Evolutionary conservation across 2,113 vertebrate genomes (phyloP).

Genomic region (Bos javanicus): DNA sequence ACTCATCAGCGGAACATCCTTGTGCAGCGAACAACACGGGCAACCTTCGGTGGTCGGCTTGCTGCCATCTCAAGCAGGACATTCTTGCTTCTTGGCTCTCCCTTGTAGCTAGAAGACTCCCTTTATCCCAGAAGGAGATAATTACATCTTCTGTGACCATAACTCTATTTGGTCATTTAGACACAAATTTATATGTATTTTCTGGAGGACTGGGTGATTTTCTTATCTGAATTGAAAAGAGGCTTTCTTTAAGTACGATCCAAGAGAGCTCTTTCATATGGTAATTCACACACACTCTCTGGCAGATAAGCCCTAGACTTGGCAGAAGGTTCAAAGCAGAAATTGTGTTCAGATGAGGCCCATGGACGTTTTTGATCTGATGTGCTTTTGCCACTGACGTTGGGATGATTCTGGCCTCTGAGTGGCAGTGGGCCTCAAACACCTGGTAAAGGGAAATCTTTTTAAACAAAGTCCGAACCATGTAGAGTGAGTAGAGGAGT

Average conservation of each 20-base stretch:
- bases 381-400: constrained; percentile 1
- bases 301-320: constrained; percentile 48
- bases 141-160: neutral
- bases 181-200: constrained; percentile 39
- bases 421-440: constrained; percentile 1
- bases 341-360: constrained; percentile 25
- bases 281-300: constrained; percentile 23
- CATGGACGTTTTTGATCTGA: constrained; percentile 32
- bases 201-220: constrained; percentile 45
- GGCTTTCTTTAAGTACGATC: constrained; percentile 47
- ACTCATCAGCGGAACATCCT: neutral
- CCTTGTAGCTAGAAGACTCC: neutral
- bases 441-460: neutral
- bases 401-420: neutral
- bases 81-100: neutral
- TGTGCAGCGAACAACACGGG: neutral
- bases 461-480: neutral
- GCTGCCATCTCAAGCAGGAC: neutral
- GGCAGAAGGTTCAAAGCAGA: constrained; percentile 67
- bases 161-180: constrained; percentile 1
- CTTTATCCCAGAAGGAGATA: constrained; percentile 23
- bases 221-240: constrained; percentile 56
- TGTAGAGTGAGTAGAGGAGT: neutral
- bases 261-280: constrained; percentile 46
- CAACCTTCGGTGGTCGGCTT: neutral